Evolutionary conservation across 2,797 vertebrate genomes (phyloP).

Genomic region (Eospalax fontanierii): DNA sequence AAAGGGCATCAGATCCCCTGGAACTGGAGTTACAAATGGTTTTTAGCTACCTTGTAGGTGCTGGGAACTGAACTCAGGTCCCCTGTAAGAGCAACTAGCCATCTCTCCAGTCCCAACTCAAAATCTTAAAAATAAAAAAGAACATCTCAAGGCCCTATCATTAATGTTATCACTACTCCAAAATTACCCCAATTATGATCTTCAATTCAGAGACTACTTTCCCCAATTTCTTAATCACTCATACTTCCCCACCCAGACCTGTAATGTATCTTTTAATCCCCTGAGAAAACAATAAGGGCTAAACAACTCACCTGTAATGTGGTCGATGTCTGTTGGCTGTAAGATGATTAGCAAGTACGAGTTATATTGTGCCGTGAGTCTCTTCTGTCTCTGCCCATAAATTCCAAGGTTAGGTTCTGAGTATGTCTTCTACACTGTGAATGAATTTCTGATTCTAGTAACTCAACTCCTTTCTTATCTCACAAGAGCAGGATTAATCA

Average conservation of each 20-base stretch:
- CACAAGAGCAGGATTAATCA: not conserved
- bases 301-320: slow-evolving; percentile 66
- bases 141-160: not conserved
- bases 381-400: not conserved
- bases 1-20: no score
- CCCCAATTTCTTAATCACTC: not conserved
- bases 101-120: no score
- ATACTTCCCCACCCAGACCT: not conserved
- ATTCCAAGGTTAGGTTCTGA: not conserved
- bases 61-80: no score
- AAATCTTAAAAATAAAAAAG: no score
- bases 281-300: slow-evolving; percentile 13
- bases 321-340: slow-evolving; percentile 20
- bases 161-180: not conserved
- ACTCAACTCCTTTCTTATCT: not conserved
- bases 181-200: not conserved
- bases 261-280: not conserved
- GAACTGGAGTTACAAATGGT: no score
- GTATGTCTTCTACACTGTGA: not conserved
- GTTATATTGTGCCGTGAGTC: not conserved
- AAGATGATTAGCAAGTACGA: not conserved
- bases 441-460: not conserved
- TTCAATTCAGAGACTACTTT: not conserved
- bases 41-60: no score
- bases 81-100: no score